phyloP scores from a whole-genome alignment of 2,797 vertebrate genomes.

The Synaphobranchus kaupii region DNA sequence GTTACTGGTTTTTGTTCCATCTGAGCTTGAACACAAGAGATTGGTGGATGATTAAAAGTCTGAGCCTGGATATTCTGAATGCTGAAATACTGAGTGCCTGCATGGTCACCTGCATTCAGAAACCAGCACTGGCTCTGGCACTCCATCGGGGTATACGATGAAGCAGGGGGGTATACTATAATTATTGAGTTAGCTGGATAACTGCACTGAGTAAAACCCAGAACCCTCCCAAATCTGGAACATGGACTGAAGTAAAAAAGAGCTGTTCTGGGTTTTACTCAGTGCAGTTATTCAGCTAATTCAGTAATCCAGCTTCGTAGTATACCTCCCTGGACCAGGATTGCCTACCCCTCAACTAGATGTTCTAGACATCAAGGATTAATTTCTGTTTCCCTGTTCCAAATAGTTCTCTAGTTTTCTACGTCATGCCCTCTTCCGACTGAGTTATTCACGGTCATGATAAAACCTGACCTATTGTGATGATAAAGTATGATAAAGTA shows the following conservation, averaged over 20 bases:
- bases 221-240: neutral
- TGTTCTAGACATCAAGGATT: neutral
- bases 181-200: too few relatives aligned
- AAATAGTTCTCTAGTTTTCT: neutral
- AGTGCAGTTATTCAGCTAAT: too few relatives aligned
- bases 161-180: too few relatives aligned
- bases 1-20: too few relatives aligned
- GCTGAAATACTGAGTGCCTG: neutral
- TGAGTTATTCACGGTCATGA: neutral
- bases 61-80: neutral
- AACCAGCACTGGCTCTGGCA: neutral
- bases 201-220: neutral
- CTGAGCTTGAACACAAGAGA: neutral
- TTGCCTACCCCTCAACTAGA: neutral
- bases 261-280: too few relatives aligned
- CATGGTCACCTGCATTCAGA: neutral
- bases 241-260: too few relatives aligned
- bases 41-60: neutral
- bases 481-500: neutral
- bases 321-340: too few relatives aligned
- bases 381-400: neutral
- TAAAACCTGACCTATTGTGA: neutral
- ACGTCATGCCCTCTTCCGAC: neutral
- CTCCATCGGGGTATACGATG: too few relatives aligned
- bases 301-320: too few relatives aligned